Percentiles rank a stretch among this genome's conserved stretches.
Conservation (phyloP, 2,888 invertebrate genomes). For the Falcaria lacertinaria region DNA sequence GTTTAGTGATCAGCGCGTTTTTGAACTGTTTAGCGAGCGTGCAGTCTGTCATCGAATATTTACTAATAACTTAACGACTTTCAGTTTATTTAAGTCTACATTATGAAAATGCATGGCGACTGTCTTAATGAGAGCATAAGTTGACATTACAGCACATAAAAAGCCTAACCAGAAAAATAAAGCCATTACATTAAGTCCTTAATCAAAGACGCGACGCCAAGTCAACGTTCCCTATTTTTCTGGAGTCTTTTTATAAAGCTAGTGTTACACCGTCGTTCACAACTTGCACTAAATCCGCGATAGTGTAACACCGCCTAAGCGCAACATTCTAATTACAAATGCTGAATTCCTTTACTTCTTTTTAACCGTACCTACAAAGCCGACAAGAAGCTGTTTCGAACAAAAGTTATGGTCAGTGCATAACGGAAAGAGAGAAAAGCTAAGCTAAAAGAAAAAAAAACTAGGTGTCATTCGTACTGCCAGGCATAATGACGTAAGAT, state of each 20-base stretch:
- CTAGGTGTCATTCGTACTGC: constrained; percentile 78
- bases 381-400: constrained; percentile 38
- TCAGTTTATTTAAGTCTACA: no score
- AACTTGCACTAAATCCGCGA: constrained; percentile 5
- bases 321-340: constrained; percentile 50
- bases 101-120: constrained; percentile 14
- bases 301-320: constrained; percentile 27
- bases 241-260: constrained; percentile 10
- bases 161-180: constrained; percentile 11
- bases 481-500: constrained; percentile 75
- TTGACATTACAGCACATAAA: constrained; percentile 2
- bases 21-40: no score
- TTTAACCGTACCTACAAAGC: constrained; percentile 26
- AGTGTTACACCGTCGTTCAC: constrained; percentile 22
- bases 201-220: neutral
- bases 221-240: constrained; percentile 6
- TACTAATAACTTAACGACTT: no score
- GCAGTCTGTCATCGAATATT: no score
- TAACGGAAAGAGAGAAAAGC: constrained; percentile 50
- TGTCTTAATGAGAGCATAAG: constrained; percentile 9
- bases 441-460: constrained; percentile 68
- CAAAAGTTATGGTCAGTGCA: constrained; percentile 51
- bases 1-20: no score
- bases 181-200: neutral
- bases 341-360: constrained; percentile 72